Conservation (phyloP, 2,797 vertebrate genomes). For the Acipenser ruthenus region DNA sequence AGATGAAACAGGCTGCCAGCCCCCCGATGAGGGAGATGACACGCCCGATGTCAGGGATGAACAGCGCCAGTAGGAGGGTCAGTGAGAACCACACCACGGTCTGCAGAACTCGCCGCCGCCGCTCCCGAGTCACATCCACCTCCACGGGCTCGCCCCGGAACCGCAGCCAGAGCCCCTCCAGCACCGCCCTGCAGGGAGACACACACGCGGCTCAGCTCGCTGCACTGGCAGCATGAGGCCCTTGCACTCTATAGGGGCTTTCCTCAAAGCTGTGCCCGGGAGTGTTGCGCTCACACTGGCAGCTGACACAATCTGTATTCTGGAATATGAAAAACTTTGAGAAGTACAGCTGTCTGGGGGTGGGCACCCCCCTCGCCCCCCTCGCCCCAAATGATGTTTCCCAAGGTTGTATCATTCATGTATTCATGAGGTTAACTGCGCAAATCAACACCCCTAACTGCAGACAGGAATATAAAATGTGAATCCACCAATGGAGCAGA, state of each 20-base stretch:
- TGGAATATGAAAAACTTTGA: no score
- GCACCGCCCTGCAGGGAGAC: conserved; percentile 64
- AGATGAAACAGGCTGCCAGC: conserved; percentile 92
- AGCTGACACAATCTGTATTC: no score
- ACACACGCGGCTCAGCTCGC: neutral
- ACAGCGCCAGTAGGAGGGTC: conserved; percentile 85
- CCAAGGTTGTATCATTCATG: no score
- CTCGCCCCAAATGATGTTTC: no score
- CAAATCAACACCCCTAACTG: neutral
- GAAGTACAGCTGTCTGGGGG: no score
- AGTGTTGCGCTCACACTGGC: rapidly evolving
- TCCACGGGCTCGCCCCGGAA: conserved; percentile 78
- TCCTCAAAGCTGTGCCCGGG: neutral
- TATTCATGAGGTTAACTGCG: no score
- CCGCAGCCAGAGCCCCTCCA: conserved; percentile 93
- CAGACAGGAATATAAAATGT: no score
- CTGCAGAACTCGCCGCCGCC: conserved; percentile 73
- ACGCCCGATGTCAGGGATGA: conserved; percentile 90
- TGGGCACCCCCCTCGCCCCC: no score
- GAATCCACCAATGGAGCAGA: no score
- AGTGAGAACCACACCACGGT: conserved; percentile 82
- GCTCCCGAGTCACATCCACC: conserved; percentile 76
- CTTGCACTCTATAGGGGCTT: neutral
- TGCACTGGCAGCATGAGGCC: no score
- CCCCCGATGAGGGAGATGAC: conserved; percentile 92